Conservation (phyloP, 2,797 vertebrate species). For the Harpagifer antarcticus region DNA sequence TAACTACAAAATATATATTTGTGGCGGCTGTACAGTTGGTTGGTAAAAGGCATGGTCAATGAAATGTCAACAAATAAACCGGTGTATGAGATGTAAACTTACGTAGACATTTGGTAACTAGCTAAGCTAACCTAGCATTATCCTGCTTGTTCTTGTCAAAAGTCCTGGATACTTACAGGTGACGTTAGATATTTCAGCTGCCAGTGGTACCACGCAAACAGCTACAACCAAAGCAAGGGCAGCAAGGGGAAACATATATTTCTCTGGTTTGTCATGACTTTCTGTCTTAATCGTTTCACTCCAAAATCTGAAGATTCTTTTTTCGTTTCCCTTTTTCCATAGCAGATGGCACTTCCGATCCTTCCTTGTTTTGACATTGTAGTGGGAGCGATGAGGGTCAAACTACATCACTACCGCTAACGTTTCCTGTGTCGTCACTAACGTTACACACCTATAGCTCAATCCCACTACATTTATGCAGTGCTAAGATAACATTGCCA, state of each 20-base stretch:
- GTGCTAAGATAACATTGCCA: neutral
- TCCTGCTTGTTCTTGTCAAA: neutral
- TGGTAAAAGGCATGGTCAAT: fast-evolving
- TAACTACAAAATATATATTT: neutral
- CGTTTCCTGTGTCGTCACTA: neutral
- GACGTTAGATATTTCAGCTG: constrained; percentile 58
- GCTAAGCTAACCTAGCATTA: neutral
- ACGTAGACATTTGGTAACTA: fast-evolving
- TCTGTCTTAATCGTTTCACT: neutral
- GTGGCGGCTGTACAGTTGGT: neutral
- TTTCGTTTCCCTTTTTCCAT: constrained; percentile 66
- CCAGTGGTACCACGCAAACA: constrained; percentile 68
- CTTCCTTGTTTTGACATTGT: constrained; percentile 66
- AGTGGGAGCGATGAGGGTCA: constrained; percentile 78
- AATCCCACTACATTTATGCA: no score
- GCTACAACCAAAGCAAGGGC: constrained; percentile 61
- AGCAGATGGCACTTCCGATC: constrained; percentile 55
- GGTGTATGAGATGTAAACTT: neutral
- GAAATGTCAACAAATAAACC: neutral
- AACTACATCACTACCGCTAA: constrained; percentile 45
- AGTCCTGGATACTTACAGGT: constrained; percentile 71
- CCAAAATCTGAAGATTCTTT: neutral
- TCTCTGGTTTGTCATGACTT: constrained; percentile 48
- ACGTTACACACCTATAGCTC: no score
- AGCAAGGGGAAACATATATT: constrained; percentile 16